phyloP scores from a whole-genome alignment of 2,888 invertebrate species.

The Idaea aversata region DNA sequence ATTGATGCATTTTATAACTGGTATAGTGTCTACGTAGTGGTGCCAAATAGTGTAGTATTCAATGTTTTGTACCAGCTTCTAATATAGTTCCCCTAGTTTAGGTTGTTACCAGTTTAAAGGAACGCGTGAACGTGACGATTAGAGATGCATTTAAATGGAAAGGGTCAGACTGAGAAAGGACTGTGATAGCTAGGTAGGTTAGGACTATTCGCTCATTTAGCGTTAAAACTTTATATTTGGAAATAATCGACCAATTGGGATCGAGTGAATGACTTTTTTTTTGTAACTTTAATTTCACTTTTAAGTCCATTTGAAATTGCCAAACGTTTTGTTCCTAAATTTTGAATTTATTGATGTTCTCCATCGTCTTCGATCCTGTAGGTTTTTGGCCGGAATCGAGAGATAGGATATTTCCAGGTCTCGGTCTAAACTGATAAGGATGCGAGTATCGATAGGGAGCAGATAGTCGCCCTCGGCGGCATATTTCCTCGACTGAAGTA shows the following conservation, averaged over 20 bases:
- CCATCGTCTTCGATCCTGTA: not conserved
- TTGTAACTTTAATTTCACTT: slow-evolving; percentile 36
- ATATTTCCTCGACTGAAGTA: slow-evolving; percentile 63
- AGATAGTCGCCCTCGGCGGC: slow-evolving; percentile 25
- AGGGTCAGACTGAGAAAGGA: slow-evolving; percentile 80
- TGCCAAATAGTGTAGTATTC: slow-evolving; percentile 76
- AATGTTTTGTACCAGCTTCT: slow-evolving; percentile 66
- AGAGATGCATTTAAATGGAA: slow-evolving; percentile 75
- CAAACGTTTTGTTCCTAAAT: slow-evolving; percentile 37
- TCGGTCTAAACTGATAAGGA: not conserved
- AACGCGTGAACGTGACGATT: slow-evolving; percentile 58
- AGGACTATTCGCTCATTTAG: slow-evolving; percentile 76
- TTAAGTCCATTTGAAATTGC: slow-evolving; percentile 46
- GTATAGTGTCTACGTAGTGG: slow-evolving; percentile 69
- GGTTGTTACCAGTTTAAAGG: slow-evolving; percentile 76
- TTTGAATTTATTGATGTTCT: slow-evolving; percentile 16
- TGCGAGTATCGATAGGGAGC: not conserved
- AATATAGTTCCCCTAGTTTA: slow-evolving; percentile 70
- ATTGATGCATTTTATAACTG: slow-evolving; percentile 55
- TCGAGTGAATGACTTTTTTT: slow-evolving; percentile 50
- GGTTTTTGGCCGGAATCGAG: not conserved
- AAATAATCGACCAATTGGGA: slow-evolving; percentile 50
- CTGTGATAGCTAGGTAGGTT: slow-evolving; percentile 79
- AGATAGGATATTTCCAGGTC: not conserved
- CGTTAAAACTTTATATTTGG: slow-evolving; percentile 63